Evolutionary conservation across 2,888 invertebrate genomes (phyloP), one percentile per base, ranked within the genome.

Genomic region (Hyppa rectilinea): DNA sequence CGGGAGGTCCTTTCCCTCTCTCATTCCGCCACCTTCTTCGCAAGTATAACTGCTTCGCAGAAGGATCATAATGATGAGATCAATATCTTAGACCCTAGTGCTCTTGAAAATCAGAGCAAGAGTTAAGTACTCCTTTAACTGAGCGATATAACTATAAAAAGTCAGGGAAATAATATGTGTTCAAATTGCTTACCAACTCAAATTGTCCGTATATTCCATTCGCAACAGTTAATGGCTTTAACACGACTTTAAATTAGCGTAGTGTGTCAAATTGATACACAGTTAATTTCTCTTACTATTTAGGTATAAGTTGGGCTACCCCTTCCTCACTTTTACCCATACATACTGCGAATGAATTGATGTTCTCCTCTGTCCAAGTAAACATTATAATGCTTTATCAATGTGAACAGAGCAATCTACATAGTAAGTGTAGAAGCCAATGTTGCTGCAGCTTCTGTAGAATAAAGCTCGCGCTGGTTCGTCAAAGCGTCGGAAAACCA

Each of bases 401-500:
- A 64, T 47, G 58, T 62, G 43, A 38, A 53, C 53, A 52, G 38
- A 49, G 29, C 59, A 78, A 79, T 79, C 50, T 74, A 58, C 79
- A 79, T 76, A 38, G 45, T 63, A 70, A 70, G 47, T 55, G 47
- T 45, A 53, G 36, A 47, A 55, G 59, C 43, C 62, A 70, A 75
- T 60, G 81, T 70, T 66, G 66, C 43, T 26, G n/a, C 34, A 62
- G 53, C 71, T 52, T 62, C 65, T 36, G 12, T 53, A 75, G 71
- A 80, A 80, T 75, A 80, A 69, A 80, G 75, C 80, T 80, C 63
- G 62, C 55, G 47, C n/a, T 34, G 52, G 69, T 60, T 71, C 76
- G 68, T 82, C 80, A 80, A 81, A 80, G 83, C 80, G 68, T 55
- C 53, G 71, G 75, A 61, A 80, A 82, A 82, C 76, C 80, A 82